Evolutionary conservation across 2,888 invertebrate species (phyloP).

Genomic region (Cephonodes hylas): DNA sequence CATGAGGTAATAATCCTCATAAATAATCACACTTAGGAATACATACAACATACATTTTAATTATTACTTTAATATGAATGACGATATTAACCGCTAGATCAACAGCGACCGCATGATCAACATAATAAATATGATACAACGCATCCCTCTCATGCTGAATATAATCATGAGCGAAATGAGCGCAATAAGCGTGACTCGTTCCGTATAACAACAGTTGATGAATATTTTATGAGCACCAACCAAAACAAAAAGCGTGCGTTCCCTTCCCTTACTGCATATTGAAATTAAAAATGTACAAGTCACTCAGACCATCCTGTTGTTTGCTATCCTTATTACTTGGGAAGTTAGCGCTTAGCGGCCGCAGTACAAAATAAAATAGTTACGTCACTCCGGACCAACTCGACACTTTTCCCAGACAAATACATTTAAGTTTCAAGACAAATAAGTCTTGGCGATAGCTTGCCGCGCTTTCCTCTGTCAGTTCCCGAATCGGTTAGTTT

Average conservation of each 20-base stretch:
- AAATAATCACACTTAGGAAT: too few species aligned
- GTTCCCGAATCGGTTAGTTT: not conserved
- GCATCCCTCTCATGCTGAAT: not conserved
- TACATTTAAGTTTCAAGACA: not conserved
- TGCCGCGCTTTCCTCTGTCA: not conserved
- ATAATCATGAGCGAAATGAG: not conserved
- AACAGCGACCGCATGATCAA: too few species aligned
- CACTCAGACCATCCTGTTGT: not conserved
- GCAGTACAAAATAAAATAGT: not conserved
- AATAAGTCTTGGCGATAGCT: not conserved
- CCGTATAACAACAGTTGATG: not conserved
- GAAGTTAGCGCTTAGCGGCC: not conserved
- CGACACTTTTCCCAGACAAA: not conserved
- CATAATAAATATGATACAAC: not conserved
- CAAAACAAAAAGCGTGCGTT: not conserved
- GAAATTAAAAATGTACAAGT: not conserved
- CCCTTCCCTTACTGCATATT: not conserved
- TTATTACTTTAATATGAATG: too few species aligned
- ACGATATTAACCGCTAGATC: too few species aligned
- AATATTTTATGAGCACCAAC: not conserved
- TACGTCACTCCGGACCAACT: not conserved
- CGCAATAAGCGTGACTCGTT: constrained; percentile 2
- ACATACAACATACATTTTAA: too few species aligned
- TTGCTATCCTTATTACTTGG: constrained; percentile 5
- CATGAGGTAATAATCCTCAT: too few species aligned